Percentiles rank a stretch among this genome's conserved stretches.
Evolutionary conservation across 2,888 invertebrate species (phyloP).

Genomic region (Drosophila mettleri): DNA sequence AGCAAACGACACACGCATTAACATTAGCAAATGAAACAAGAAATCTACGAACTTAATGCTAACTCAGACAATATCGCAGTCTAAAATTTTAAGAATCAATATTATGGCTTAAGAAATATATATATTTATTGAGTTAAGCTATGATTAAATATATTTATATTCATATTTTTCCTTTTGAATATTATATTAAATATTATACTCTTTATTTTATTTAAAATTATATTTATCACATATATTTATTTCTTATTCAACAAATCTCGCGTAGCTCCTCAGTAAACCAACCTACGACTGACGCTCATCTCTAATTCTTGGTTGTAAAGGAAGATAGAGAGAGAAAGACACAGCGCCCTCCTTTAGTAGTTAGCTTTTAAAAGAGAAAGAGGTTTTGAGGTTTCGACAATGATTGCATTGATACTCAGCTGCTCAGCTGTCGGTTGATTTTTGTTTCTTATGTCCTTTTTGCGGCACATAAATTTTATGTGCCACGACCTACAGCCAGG

Average conservation of each 20-base stretch:
- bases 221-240: no score
- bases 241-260: no score
- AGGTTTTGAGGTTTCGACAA: conserved; percentile 23
- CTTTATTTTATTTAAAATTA: no score
- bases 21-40: neutral
- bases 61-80: neutral
- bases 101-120: neutral
- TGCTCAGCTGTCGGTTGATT: conserved; percentile 67
- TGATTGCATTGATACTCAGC: conserved; percentile 68
- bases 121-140: no score
- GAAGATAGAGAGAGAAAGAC: conserved; percentile 4
- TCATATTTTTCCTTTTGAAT: no score
- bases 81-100: neutral
- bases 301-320: conserved; percentile 16
- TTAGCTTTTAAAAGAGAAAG: neutral
- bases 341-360: neutral
- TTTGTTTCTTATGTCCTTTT: conserved; percentile 60
- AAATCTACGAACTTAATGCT: neutral
- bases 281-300: conserved; percentile 13
- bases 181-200: no score
- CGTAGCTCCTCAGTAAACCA: no score
- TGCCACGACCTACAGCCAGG: conserved; percentile 38
- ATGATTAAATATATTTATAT: no score
- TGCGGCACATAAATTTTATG: conserved; percentile 74
- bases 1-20: conserved; percentile 2